These are phyloP conservation scores for Oophaga sylvatica DNA, from an alignment of 2,797 vertebrate genomes.

Conservation along the genomic window DNA sequence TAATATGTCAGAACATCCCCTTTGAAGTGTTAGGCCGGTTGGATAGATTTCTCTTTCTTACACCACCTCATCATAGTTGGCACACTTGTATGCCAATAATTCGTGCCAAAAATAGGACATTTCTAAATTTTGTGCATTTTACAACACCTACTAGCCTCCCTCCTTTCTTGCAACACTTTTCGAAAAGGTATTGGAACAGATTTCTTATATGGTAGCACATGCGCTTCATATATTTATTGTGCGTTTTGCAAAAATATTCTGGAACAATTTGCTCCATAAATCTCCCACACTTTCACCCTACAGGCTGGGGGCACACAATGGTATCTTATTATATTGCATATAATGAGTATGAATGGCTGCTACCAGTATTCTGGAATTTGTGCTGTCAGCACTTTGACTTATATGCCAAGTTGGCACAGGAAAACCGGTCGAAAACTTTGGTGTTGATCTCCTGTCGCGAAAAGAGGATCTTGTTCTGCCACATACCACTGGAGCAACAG, in stretches of 20 bases:
- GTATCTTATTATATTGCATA: background rate
- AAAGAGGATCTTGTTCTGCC: conserved; percentile 30
- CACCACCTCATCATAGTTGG: background rate
- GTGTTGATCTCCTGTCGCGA: conserved; percentile 28
- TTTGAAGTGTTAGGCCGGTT: background rate
- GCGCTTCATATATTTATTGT: background rate
- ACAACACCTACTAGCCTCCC: background rate
- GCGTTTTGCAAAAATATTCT: background rate
- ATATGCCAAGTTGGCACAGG: conserved; percentile 21
- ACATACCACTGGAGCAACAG: conserved; percentile 36
- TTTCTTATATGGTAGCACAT: no score
- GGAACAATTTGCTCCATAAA: background rate
- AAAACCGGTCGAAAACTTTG: conserved; percentile 22
- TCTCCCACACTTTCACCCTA: background rate
- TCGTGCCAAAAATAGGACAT: background rate
- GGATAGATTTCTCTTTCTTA: background rate
- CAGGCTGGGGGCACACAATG: background rate
- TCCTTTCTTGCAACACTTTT: no score
- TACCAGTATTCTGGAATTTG: conserved; percentile 32
- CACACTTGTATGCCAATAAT: background rate
- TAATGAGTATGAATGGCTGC: background rate
- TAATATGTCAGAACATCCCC: no score
- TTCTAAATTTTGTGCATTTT: background rate
- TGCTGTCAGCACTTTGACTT: conserved; percentile 9
- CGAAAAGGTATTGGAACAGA: no score